phyloP scores from a whole-genome alignment of 2,888 invertebrate genomes.

The Drosophila multiciliata region DNA sequence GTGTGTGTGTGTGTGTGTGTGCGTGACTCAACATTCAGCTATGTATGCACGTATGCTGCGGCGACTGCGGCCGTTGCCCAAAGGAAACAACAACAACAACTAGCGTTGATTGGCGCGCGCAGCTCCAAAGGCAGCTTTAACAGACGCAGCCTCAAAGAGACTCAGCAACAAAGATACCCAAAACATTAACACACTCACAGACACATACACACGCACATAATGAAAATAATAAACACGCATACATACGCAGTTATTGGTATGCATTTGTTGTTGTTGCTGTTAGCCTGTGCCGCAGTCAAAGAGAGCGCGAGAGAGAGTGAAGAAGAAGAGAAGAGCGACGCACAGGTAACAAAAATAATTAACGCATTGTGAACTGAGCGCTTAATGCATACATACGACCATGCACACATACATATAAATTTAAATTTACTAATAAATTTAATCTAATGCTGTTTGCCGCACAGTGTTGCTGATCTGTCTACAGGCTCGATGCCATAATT shows the following conservation, averaged over 20 bases:
- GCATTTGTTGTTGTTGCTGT: conserved; percentile 4
- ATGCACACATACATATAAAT: neutral
- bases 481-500: conserved; percentile 11
- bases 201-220: neutral
- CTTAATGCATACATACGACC: conserved; percentile 30
- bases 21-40: conserved; percentile 68
- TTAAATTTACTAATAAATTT: conserved; percentile 9
- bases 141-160: conserved; percentile 5
- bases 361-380: conserved; percentile 55
- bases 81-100: conserved; percentile 49
- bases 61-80: conserved; percentile 53
- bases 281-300: conserved; percentile 1
- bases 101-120: conserved; percentile 54
- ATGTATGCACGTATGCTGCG: conserved; percentile 47
- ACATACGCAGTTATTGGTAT: conserved; percentile 4
- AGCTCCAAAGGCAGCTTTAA: conserved; percentile 51
- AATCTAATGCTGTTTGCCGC: neutral
- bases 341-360: conserved; percentile 71
- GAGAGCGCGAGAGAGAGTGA: conserved; percentile 14
- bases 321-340: conserved; percentile 23
- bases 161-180: conserved; percentile 39
- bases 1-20: conserved; percentile 46
- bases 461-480: conserved; percentile 47
- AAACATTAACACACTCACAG: conserved; percentile 37
- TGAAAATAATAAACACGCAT: conserved; percentile 10